phyloP scores from a whole-genome alignment of 2,888 invertebrate genomes.

The Limenitis camilla region DNA sequence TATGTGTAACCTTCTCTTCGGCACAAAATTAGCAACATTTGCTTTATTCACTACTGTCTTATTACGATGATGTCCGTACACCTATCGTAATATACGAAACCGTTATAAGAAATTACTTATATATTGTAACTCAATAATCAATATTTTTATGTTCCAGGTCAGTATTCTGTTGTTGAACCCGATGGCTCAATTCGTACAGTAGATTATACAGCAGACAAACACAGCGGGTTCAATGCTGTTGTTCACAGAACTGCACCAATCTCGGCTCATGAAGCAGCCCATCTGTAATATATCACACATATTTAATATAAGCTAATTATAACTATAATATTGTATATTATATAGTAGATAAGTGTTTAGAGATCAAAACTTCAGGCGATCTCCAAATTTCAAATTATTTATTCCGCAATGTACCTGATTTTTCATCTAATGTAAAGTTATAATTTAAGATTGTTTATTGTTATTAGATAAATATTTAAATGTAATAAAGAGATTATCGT shows the following conservation, averaged over 20 bases:
- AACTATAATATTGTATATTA: neutral
- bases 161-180: slow-evolving; percentile 68
- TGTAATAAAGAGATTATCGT: too few species aligned
- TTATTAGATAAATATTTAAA: neutral
- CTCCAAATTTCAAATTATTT: slow-evolving; percentile 2
- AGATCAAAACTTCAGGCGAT: slow-evolving; percentile 7
- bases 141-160: slow-evolving; percentile 46
- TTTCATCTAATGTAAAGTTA: neutral
- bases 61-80: too few species aligned
- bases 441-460: neutral
- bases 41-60: too few species aligned
- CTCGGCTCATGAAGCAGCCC: slow-evolving; percentile 55
- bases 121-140: too few species aligned
- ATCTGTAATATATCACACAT: slow-evolving; percentile 33
- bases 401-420: slow-evolving; percentile 18
- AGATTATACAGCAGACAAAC: slow-evolving; percentile 70
- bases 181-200: slow-evolving; percentile 69
- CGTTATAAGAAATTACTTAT: too few species aligned
- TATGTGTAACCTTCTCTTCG: too few species aligned
- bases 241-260: slow-evolving; percentile 66
- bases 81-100: too few species aligned
- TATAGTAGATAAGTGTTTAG: neutral
- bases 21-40: too few species aligned
- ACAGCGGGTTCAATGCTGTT: slow-evolving; percentile 68
- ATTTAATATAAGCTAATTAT: too few species aligned